Percentiles rank a stretch among this genome's conserved stretches.
These are phyloP conservation scores for Polydrusus pterygomalis DNA, from an alignment of 2,888 invertebrate species.

Conservation along the genomic window DNA sequence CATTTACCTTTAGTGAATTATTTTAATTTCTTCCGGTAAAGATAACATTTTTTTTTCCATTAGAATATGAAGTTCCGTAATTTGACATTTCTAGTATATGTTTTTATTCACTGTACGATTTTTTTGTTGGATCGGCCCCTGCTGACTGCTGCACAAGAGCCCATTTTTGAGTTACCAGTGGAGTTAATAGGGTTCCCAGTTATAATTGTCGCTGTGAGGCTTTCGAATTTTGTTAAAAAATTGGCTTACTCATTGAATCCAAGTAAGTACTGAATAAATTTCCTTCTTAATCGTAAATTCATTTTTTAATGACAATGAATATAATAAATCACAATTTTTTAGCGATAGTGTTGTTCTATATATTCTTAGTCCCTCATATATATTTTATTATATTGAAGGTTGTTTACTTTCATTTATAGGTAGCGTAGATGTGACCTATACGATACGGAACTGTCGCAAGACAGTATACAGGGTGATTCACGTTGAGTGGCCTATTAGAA, in stretches of 20 bases:
- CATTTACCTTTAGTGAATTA: slow-evolving; percentile 42
- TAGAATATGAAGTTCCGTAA: slow-evolving; percentile 61
- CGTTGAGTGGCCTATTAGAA: too few species aligned
- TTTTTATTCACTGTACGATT: slow-evolving; percentile 42
- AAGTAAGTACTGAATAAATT: slow-evolving; percentile 75
- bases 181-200: slow-evolving; percentile 89
- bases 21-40: slow-evolving; percentile 45
- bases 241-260: slow-evolving; percentile 88
- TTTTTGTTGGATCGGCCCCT: slow-evolving; percentile 55
- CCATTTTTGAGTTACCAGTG: slow-evolving; percentile 85
- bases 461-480: too few species aligned
- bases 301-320: not conserved
- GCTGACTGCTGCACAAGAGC: slow-evolving; percentile 66
- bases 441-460: not conserved
- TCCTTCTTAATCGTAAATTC: not conserved
- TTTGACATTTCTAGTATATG: slow-evolving; percentile 50
- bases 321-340: slow-evolving; percentile 8
- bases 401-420: slow-evolving; percentile 43
- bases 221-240: slow-evolving; percentile 89
- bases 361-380: slow-evolving; percentile 20
- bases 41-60: slow-evolving; percentile 19
- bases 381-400: slow-evolving; percentile 37
- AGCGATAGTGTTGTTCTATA: too few species aligned
- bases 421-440: not conserved
- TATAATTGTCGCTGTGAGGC: slow-evolving; percentile 84